Conservation (phyloP, 2,797 vertebrate species). For the Cyprinella venusta region DNA sequence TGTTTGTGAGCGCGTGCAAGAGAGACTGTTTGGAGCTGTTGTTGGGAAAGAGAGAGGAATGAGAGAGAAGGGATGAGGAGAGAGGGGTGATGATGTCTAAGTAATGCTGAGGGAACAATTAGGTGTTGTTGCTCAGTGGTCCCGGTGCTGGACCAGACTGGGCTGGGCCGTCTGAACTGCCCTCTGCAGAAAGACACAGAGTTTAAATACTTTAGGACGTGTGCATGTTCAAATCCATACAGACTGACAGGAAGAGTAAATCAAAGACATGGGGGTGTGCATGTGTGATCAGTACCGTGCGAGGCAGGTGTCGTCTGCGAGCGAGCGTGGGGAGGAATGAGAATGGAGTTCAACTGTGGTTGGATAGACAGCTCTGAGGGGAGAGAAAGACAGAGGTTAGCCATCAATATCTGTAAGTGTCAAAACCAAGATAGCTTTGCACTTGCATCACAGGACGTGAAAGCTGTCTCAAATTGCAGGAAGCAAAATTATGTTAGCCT, state of each 20-base stretch:
- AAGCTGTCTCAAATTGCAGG: not conserved
- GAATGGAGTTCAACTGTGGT: constrained; percentile 89
- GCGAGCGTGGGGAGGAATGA: constrained; percentile 92
- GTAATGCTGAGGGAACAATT: constrained; percentile 74
- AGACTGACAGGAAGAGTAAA: not conserved
- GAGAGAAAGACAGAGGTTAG: constrained; percentile 42
- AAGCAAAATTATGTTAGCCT: not conserved
- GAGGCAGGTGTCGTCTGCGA: constrained; percentile 82
- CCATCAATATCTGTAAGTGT: not conserved
- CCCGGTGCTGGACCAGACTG: constrained; percentile 84
- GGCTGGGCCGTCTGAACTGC: constrained; percentile 84
- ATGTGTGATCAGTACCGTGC: constrained; percentile 70
- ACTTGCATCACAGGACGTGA: not conserved
- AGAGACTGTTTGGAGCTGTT: constrained; percentile 45
- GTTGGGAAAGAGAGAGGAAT: constrained; percentile 50
- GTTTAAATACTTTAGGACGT: not conserved
- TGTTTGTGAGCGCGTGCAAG: constrained; percentile 6
- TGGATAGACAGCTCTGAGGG: constrained; percentile 90
- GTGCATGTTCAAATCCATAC: not conserved
- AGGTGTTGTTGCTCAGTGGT: constrained; percentile 89
- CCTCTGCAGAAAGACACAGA: constrained; percentile 74
- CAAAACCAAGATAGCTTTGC: constrained; percentile 2
- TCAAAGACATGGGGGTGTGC: not conserved
- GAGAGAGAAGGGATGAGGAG: constrained; percentile 66
- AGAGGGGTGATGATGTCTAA: constrained; percentile 42